Evolutionary conservation across 2,113 vertebrate genomes (phyloP).

Genomic region (Panurus biarmicus): DNA sequence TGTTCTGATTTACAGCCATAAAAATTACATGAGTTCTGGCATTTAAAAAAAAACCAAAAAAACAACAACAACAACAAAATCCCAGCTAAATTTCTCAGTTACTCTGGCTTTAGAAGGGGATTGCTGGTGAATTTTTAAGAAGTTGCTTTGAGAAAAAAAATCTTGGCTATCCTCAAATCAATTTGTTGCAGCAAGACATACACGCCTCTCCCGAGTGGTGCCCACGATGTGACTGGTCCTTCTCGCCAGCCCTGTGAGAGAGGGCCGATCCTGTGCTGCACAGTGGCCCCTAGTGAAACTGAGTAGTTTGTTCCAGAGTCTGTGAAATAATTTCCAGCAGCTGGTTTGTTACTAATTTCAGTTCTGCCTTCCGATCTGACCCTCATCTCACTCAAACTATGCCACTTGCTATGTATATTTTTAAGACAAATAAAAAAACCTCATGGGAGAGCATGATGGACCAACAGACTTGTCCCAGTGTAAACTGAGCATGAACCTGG

Average conservation of each 20-base stretch:
- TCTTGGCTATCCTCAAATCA: neutral
- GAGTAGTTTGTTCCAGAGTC: neutral
- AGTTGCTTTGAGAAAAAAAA: neutral
- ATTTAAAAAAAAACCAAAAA: neutral
- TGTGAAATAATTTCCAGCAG: constrained; percentile 1
- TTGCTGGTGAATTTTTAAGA: neutral
- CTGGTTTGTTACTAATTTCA: constrained; percentile 18
- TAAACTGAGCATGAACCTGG: neutral
- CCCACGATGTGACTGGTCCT: neutral
- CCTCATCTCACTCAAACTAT: neutral
- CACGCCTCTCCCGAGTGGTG: fast-evolving
- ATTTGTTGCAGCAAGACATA: neutral
- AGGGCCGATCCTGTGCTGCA: neutral
- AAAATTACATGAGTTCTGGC: constrained; percentile 30
- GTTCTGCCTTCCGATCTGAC: neutral
- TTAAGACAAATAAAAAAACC: neutral
- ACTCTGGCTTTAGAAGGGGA: neutral
- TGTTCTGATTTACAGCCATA: constrained; percentile 43
- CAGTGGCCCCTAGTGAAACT: constrained; percentile 52
- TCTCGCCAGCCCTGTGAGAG: neutral
- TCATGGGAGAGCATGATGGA: neutral
- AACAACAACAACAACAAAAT: neutral
- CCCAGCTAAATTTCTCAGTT: neutral
- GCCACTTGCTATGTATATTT: neutral
- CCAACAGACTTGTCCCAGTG: neutral